Evolutionary conservation across 2,888 invertebrate genomes (phyloP).

Genomic region (Ctenicera cuprea): DNA sequence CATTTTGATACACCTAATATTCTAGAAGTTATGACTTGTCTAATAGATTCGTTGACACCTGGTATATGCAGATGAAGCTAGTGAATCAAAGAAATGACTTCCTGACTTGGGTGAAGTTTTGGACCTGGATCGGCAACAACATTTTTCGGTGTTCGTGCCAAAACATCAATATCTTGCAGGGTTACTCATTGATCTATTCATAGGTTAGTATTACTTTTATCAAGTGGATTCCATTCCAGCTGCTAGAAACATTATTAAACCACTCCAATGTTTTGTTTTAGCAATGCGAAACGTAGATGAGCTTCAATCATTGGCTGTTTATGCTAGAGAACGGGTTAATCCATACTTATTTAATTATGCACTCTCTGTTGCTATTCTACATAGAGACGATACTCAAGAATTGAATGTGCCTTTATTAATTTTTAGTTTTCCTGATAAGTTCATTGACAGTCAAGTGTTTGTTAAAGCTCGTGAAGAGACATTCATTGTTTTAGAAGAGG

Average conservation of each 20-base stretch:
- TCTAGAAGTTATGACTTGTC: too few relatives aligned
- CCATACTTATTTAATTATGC: constrained; percentile 88
- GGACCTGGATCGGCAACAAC: constrained; percentile 76
- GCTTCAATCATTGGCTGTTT: constrained; percentile 82
- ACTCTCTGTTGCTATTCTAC: constrained; percentile 84
- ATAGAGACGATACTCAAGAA: constrained; percentile 82
- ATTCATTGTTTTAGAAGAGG: constrained; percentile 76
- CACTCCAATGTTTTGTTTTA: too few relatives aligned
- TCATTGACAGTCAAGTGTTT: constrained; percentile 84
- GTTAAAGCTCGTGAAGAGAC: constrained; percentile 82
- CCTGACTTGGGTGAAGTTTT: constrained; percentile 77
- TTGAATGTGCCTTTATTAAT: constrained; percentile 83
- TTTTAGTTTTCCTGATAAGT: constrained; percentile 89
- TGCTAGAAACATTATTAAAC: too few relatives aligned
- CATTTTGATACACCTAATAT: too few relatives aligned
- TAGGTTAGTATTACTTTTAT: constrained; percentile 74
- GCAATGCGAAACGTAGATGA: constrained; percentile 83
- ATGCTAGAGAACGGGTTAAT: constrained; percentile 84
- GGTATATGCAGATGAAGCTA: constrained; percentile 75
- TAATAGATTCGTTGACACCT: too few relatives aligned
- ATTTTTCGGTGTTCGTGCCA: constrained; percentile 87
- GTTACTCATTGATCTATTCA: constrained; percentile 80
- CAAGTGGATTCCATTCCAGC: too few relatives aligned
- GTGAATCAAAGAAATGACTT: constrained; percentile 74
- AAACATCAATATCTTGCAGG: constrained; percentile 83